Conservation (phyloP, 2,113 vertebrate genomes). For the Petrocephalus zakoni region DNA sequence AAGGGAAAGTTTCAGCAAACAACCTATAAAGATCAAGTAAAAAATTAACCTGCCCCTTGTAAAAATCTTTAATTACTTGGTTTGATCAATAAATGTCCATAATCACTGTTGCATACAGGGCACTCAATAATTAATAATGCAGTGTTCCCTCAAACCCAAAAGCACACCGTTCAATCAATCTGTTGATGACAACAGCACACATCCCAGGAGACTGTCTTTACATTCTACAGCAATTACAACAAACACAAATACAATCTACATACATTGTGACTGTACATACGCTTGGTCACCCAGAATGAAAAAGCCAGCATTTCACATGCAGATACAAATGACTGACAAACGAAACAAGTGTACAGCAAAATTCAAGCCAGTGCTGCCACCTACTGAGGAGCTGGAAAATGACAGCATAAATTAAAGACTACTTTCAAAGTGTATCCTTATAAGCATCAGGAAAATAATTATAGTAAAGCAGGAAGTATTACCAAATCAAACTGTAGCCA, state of each 20-base stretch:
- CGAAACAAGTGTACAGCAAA: not conserved
- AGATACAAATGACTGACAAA: not conserved
- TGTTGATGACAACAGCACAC: not conserved
- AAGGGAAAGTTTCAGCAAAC: not conserved
- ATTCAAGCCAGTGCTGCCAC: slow-evolving; percentile 2
- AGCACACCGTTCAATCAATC: not conserved
- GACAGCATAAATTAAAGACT: not conserved
- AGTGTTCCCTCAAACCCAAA: not conserved
- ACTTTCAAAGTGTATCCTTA: not conserved
- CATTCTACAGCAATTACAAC: not conserved
- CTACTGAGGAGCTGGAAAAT: not conserved
- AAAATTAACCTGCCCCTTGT: not conserved
- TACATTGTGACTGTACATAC: not conserved
- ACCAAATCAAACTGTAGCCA: not conserved
- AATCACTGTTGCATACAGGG: not conserved
- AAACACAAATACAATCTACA: not conserved
- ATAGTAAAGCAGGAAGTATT: not conserved
- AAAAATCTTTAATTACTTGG: not conserved
- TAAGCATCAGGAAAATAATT: not conserved
- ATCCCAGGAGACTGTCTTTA: not conserved
- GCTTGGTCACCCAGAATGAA: not conserved
- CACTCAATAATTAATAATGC: not conserved
- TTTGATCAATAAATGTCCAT: not conserved
- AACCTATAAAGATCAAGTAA: not conserved
- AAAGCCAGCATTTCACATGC: not conserved